A percentile compares a stretch with the other conserved stretches of the same genome.
phyloP scores from a whole-genome alignment of 2,113 vertebrate species.

The Cervus canadensis region DNA sequence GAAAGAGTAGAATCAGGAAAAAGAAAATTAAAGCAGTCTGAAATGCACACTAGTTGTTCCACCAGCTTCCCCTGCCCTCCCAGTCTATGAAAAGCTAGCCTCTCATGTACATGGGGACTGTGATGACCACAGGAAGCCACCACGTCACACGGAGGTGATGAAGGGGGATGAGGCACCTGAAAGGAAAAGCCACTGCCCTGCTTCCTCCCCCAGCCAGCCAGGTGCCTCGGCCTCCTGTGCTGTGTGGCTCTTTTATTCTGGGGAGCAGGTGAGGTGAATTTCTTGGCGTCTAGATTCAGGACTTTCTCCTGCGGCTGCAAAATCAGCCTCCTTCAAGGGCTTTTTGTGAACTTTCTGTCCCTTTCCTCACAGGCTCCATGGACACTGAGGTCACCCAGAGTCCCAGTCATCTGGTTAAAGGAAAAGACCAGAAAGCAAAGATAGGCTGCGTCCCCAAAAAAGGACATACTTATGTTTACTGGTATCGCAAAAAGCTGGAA shows the following conservation, averaged over 20 bases:
- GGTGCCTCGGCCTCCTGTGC: neutral
- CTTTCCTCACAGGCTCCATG: neutral
- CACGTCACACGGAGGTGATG: neutral
- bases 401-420: conserved; percentile 17
- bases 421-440: neutral
- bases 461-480: neutral
- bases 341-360: neutral
- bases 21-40: neutral
- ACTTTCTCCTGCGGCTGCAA: neutral
- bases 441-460: neutral
- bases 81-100: too few relatives aligned
- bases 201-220: neutral
- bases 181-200: neutral
- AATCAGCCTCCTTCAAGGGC: neutral
- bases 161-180: neutral
- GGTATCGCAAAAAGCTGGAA: conserved; percentile 27
- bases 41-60: neutral
- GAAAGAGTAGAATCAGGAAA: neutral
- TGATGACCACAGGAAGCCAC: neutral
- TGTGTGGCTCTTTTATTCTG: neutral
- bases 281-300: too few relatives aligned
- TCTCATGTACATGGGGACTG: too few relatives aligned
- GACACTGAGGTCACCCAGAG: conserved; percentile 19
- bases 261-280: neutral
- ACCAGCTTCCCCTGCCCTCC: neutral